Percentiles rank a stretch among this genome's conserved stretches.
phyloP scores from a whole-genome alignment of 2,797 vertebrate species.

The Mus caroli region DNA sequence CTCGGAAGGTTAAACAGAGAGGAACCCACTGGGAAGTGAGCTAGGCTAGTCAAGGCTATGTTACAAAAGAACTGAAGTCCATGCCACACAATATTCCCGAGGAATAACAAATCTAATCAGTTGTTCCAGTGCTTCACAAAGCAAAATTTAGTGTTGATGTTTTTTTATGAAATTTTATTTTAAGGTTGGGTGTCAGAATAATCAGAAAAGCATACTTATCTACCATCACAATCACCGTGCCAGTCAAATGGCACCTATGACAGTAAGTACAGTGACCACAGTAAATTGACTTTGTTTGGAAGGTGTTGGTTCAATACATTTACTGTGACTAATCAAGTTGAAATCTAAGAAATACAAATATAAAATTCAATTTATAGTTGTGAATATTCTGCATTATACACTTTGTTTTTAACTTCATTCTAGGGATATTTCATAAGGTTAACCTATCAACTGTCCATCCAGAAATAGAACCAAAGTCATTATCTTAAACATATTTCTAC shows the following conservation, averaged over 20 bases:
- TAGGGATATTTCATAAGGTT: background rate
- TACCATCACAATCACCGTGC: background rate
- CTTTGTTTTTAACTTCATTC: background rate
- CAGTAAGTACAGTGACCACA: background rate
- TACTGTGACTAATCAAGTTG: background rate
- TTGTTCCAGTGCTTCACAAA: background rate
- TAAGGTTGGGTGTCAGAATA: background rate
- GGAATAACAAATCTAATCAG: conserved; percentile 29
- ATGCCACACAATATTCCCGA: background rate
- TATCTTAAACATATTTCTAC: background rate
- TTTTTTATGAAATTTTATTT: background rate
- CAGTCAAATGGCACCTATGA: background rate
- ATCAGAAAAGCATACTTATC: accelerated
- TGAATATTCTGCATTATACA: background rate
- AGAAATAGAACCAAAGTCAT: background rate
- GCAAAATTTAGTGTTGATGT: background rate
- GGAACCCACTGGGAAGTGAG: conserved; percentile 24
- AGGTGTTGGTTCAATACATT: background rate
- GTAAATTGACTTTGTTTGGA: background rate
- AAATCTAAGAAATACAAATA: background rate
- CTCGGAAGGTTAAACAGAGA: conserved; percentile 60
- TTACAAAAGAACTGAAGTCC: conserved; percentile 2
- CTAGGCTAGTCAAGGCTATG: background rate
- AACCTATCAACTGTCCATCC: background rate
- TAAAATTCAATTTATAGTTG: background rate